Conservation (phyloP, 2,113 vertebrate genomes). For the Leiothrix lutea region DNA sequence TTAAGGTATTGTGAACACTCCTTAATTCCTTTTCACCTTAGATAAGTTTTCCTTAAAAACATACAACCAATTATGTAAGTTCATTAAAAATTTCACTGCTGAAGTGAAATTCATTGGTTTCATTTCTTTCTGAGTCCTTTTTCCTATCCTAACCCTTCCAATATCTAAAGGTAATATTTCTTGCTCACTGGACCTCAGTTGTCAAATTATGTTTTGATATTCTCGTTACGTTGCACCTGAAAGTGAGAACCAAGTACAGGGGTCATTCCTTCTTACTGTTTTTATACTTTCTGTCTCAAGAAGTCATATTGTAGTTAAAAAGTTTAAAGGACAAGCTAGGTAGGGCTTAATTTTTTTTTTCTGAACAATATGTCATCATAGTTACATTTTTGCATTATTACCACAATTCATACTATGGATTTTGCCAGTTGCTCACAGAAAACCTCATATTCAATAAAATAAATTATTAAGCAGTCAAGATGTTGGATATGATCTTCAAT, state of each 20-base stretch:
- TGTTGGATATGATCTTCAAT: not conserved
- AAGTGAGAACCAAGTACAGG: not conserved
- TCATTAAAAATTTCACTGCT: not conserved
- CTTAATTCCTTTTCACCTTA: not conserved
- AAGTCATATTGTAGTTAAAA: not conserved
- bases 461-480: not conserved
- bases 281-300: not conserved
- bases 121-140: not conserved
- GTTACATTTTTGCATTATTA: not conserved
- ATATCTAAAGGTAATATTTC: not conserved
- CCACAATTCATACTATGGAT: not conserved
- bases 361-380: not conserved
- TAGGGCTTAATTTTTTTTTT: not conserved
- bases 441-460: not conserved
- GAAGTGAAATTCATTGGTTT: not conserved
- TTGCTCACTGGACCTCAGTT: not conserved
- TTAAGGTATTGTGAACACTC: not conserved
- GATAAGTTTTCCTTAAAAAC: not conserved
- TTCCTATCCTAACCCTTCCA: not conserved
- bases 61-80: not conserved
- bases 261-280: not conserved
- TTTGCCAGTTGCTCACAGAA: not conserved
- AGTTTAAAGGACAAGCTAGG: not conserved
- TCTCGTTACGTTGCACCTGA: accelerated
- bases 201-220: not conserved